These are phyloP conservation scores for Acyrthosiphon pisum DNA, from an alignment of 1,140 invertebrate genomes.

Conservation along the genomic window DNA sequence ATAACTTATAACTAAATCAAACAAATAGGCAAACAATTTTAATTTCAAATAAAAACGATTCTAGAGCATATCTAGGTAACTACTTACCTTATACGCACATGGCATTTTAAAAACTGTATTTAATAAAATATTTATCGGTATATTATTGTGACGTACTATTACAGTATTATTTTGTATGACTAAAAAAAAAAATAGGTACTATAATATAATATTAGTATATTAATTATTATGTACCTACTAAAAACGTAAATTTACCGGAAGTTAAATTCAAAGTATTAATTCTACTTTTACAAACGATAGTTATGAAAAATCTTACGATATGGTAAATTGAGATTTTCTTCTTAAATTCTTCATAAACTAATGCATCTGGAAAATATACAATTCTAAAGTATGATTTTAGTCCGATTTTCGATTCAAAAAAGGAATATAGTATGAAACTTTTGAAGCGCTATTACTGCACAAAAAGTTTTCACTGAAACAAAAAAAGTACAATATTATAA, in stretches of 20 bases:
- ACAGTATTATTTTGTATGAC: neutral
- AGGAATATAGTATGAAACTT: neutral
- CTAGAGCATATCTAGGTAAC: neutral
- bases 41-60: neutral
- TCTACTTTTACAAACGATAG: neutral
- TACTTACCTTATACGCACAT: neutral
- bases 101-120: neutral
- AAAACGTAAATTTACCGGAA: neutral
- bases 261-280: neutral
- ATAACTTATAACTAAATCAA: neutral
- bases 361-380: neutral
- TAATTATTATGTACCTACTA: too few species aligned
- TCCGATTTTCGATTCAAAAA: neutral
- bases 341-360: neutral
- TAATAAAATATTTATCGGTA: neutral
- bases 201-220: too few species aligned
- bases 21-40: neutral
- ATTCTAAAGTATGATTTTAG: neutral
- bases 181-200: neutral
- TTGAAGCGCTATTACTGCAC: neutral
- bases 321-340: neutral
- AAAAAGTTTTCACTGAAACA: neutral
- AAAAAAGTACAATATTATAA: conserved; percentile 35
- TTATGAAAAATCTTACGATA: neutral
- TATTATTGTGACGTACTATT: neutral